These are phyloP conservation scores for Drosophila kuntzei DNA, from an alignment of 2,888 invertebrate species.

Conservation along the genomic window DNA sequence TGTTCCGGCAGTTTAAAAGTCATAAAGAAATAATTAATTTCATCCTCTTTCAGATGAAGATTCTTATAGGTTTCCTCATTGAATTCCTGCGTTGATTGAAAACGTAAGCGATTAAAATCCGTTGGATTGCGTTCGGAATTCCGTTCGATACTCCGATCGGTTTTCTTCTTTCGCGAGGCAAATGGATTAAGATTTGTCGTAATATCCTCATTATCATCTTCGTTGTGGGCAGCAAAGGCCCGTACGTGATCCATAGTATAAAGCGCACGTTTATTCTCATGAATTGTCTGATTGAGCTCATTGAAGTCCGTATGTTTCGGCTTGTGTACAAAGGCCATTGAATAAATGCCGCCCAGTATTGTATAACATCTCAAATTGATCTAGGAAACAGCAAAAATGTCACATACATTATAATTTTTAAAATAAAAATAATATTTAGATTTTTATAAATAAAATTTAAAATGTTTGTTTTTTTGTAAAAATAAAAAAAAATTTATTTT, in stretches of 20 bases:
- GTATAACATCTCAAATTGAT: constrained; percentile 77
- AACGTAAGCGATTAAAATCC: neutral
- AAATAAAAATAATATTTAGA: no score
- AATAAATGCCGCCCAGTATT: constrained; percentile 82
- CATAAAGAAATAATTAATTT: constrained; percentile 71
- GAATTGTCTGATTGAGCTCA: constrained; percentile 74
- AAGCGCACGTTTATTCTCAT: constrained; percentile 60
- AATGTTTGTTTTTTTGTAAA: no score
- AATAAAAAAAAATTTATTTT: no score
- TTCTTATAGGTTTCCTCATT: neutral
- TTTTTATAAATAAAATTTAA: no score
- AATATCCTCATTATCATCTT: neutral
- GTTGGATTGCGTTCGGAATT: neutral
- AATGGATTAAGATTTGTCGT: neutral
- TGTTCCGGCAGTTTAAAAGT: constrained; percentile 71
- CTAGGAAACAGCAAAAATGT: constrained; percentile 46
- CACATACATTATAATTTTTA: no score
- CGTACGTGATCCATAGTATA: constrained; percentile 30
- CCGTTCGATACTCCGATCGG: no score
- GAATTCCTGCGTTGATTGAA: neutral
- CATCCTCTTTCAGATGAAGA: constrained; percentile 29
- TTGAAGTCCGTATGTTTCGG: constrained; percentile 66
- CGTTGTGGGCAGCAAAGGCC: neutral
- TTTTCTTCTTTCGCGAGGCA: neutral
- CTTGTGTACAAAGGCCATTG: constrained; percentile 72